A percentile compares a stretch with the other conserved stretches of the same genome.
These are phyloP conservation scores for Pandemis heparana DNA, from an alignment of 2,888 invertebrate genomes.

Conservation along the genomic window DNA sequence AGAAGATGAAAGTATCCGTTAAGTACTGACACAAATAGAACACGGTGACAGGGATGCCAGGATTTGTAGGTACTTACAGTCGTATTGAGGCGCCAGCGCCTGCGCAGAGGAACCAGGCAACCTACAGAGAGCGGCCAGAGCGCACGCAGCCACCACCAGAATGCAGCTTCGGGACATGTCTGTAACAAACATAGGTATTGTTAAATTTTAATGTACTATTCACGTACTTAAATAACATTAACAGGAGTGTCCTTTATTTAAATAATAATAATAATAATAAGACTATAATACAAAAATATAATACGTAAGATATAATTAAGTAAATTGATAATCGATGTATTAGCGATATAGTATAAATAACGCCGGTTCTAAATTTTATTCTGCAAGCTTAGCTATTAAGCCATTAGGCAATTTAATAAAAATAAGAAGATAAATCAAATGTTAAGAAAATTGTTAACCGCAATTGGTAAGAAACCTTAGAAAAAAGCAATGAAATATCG, in stretches of 20 bases:
- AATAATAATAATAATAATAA: too few species aligned
- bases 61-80: slow-evolving; percentile 59
- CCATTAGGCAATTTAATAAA: too few species aligned
- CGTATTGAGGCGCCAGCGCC: slow-evolving; percentile 66
- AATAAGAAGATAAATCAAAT: not conserved
- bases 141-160: slow-evolving; percentile 68
- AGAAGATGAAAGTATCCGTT: not conserved
- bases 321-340: too few species aligned
- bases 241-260: too few species aligned
- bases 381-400: not conserved
- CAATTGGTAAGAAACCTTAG: slow-evolving; percentile 12
- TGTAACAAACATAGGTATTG: slow-evolving; percentile 63
- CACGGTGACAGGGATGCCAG: not conserved
- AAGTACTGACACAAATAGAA: not conserved
- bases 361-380: not conserved
- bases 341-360: too few species aligned
- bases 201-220: not conserved
- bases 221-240: too few species aligned
- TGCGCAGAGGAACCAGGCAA: slow-evolving; percentile 69
- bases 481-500: slow-evolving; percentile 7
- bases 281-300: too few species aligned
- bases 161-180: slow-evolving; percentile 73
- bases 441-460: not conserved
- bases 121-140: slow-evolving; percentile 65
- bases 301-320: too few species aligned